phyloP scores from a whole-genome alignment of 1,140 invertebrate species.

The Leptinotarsa undecemlineata region DNA sequence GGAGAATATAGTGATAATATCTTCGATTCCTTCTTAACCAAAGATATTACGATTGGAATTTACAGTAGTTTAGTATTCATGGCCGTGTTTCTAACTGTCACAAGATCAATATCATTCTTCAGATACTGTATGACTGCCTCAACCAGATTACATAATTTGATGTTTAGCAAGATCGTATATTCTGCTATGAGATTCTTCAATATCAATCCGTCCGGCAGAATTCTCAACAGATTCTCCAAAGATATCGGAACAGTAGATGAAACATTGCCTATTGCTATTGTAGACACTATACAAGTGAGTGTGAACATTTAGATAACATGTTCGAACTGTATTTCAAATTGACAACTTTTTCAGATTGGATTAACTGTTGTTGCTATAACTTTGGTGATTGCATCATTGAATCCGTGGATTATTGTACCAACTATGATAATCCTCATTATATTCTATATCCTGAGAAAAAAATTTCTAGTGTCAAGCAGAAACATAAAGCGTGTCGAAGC shows the following conservation, averaged over 20 bases:
- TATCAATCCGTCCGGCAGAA: constrained; percentile 73
- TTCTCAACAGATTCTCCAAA: constrained; percentile 74
- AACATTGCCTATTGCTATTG: constrained; percentile 70
- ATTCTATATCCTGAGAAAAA: constrained; percentile 69
- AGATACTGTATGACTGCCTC: constrained; percentile 70
- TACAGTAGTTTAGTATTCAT: constrained; percentile 87
- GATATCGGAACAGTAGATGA: constrained; percentile 78
- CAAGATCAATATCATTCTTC: constrained; percentile 74
- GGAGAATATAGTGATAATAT: constrained; percentile 51
- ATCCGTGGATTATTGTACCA: constrained; percentile 75
- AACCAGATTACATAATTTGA: constrained; percentile 71
- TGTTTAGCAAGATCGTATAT: constrained; percentile 80
- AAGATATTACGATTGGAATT: constrained; percentile 69
- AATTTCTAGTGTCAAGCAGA: constrained; percentile 81
- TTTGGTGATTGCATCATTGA: constrained; percentile 56
- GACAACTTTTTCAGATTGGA: constrained; percentile 32
- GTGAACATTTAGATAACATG: not conserved
- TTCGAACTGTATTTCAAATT: not conserved
- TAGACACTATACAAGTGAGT: constrained; percentile 77
- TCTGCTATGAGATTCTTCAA: constrained; percentile 89
- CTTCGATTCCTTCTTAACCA: constrained; percentile 83
- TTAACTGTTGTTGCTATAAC: constrained; percentile 36
- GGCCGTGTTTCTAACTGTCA: constrained; percentile 62
- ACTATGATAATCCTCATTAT: constrained; percentile 63
- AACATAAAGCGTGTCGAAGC: constrained; percentile 84